Evolutionary conservation across 2,113 vertebrate species (phyloP), one percentile per base, ranked within the genome.

Genomic region (Axis porcinus): DNA sequence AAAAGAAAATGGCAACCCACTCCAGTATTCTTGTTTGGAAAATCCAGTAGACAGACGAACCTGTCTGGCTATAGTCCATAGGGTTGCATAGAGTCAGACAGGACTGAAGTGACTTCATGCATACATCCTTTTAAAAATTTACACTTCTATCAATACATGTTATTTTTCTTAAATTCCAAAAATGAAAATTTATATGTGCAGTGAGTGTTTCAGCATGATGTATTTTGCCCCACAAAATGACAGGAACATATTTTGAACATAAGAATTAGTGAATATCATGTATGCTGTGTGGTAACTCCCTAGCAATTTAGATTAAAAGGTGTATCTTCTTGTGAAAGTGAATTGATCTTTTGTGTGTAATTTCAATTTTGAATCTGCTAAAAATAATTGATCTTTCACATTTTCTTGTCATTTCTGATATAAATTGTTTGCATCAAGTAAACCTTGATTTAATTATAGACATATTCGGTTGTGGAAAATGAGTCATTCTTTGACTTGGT

Each of bases 281-380:
- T 36, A 3, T 89, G 28, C 88, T 94, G 33, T 57, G 16, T 91
- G 28, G 7, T 57, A 57, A 47, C 82, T 89, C 47, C 43, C 92
- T 64, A 90, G 21, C 33, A 58, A 47, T 92, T 78, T 89, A n/a
- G 40, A 86, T 89, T 52, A 64, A 95, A 94, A 83, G 23, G 10
- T 62, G 3, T 40, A 96, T 81, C 14, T 81, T 70, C 25, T 81
- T 76, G 54, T 81, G 54, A 85, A 91, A 95, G 36, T 74, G 12
- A 86, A 15, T 81, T 92, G 79, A 97, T 91, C 10, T 89, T 85
- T 92, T 30, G 28, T 95, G 28, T 95, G 87, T 93, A 55, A 81
- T 78, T 95, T 95, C n/a, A 88, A 40, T 92, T 85, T 91, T 94
- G 19, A 92, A 74, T 81, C 45, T 81, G 30, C 57, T 86, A n/a